Base-by-base conservation (phyloP, 2,113 vertebrate species). In the Vulpes vulpes region DNA sequence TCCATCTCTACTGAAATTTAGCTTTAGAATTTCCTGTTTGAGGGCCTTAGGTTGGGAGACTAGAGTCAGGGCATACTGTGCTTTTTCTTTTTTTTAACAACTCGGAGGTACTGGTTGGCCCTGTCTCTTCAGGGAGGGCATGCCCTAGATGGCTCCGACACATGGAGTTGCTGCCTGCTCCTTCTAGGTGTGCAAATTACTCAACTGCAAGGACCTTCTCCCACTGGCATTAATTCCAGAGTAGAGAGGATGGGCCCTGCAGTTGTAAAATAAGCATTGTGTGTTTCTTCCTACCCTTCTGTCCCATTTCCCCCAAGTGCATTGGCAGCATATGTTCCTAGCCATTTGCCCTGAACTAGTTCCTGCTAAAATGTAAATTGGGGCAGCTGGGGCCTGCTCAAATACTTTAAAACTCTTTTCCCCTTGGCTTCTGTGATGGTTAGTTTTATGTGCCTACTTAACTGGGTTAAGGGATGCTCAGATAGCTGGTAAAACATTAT, bases 311-410 rank as follows among this genome's bases (percentile, higher is more conserved):
- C 8, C 51, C 43, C 43, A 35, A 19, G 30, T 49, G 32, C 8
- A 1, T 19, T 1, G 2, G 38, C 8, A 62, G 32, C 20, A 25
- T 30, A 32, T 30, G 30, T 25, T 76, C 38, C 17, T 32, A 0
- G 8, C 27, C 80, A 3, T 11, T 15, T 86, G n/a, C 49, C 67
- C 93, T 82, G 81, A 96, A 49, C 11, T n/a, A 73, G 83, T 73
- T 23, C 43, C 76, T 27, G 57, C 88, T 62, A 62, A 60, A 81
- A 67, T 90, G 27, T 62, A 60, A 92, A 90, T n/a, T 78, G 27
- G 30, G 17, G 30, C 38, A 74, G 0, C 16, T 22, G 67, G 23
- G 30, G 3, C 23, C 85, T 82, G 51, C 49, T 51, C 51, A 93
- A 69, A 78, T 59, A 35, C 23, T 78, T 23, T 35, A 15, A 67